phyloP scores from a whole-genome alignment of 2,888 invertebrate genomes.

The Pammene aurita region DNA sequence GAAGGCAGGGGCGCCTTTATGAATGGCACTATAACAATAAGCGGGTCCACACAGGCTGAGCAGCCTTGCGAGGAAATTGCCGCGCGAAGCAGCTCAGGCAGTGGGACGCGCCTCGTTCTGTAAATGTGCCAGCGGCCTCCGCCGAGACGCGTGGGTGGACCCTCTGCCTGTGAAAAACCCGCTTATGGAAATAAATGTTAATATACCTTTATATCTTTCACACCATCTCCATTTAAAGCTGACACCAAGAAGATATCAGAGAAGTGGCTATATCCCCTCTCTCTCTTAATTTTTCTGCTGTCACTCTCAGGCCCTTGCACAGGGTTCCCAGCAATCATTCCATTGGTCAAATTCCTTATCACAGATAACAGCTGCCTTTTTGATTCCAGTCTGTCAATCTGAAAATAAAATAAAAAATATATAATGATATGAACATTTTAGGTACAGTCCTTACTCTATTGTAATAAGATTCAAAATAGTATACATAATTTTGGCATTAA shows the following conservation, averaged over 20 bases:
- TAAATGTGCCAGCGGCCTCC: too few relatives aligned
- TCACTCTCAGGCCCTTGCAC: slow-evolving; percentile 59
- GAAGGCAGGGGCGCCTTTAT: too few relatives aligned
- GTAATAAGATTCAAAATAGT: too few relatives aligned
- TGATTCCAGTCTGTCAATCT: slow-evolving; percentile 88
- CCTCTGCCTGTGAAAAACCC: too few relatives aligned
- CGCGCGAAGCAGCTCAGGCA: too few relatives aligned
- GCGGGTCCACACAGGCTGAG: too few relatives aligned
- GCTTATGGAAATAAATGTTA: neutral
- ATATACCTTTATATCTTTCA: slow-evolving; percentile 86
- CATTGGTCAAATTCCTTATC: slow-evolving; percentile 87
- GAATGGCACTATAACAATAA: too few relatives aligned
- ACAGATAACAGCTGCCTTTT: slow-evolving; percentile 89
- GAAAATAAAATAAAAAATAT: slow-evolving; percentile 44
- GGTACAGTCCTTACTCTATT: too few relatives aligned
- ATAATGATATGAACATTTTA: neutral
- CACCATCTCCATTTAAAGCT: slow-evolving; percentile 89
- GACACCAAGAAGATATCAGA: slow-evolving; percentile 96
- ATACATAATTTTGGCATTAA: too few relatives aligned
- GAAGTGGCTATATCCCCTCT: slow-evolving; percentile 84
- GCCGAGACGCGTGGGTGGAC: too few relatives aligned
- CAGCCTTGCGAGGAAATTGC: too few relatives aligned
- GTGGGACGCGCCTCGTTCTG: too few relatives aligned
- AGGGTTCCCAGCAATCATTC: slow-evolving; percentile 74
- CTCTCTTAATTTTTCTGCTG: slow-evolving; percentile 49